Base-by-base conservation (phyloP, 2,113 vertebrate genomes). In the Nesogale talazaci region DNA sequence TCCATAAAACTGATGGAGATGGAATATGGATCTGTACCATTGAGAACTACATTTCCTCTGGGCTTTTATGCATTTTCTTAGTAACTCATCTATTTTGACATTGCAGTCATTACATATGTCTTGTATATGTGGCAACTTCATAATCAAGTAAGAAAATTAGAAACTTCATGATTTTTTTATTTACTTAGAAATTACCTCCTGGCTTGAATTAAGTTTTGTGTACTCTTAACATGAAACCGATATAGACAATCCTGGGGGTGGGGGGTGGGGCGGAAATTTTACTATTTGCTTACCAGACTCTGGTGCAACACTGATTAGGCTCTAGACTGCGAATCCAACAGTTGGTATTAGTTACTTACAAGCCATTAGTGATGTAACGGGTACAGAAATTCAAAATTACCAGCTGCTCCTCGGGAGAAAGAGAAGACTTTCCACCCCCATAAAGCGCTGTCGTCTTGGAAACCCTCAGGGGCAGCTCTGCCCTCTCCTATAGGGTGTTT, bases 1-100 rank as follows among this genome's bases (percentile, higher is more conserved):
- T 95, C 29, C 9, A 89, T 38, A 34, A 91, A 97, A 83, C 59
- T 46, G 9, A 23, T 93, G 65, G 85, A 95, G 91, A 79, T 79
- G 57, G 91, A 93, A 3, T 11, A 0, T 78, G 57, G 61, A 40
- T 59, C 29, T 42, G 90, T 31, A 89, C 34, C 69, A 89, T 87
- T 91, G 91, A 70, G 86, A 97, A 92, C 9, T 34, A 91, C 6
- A 88, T 22, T 46, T 74, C 2, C 12, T 90, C 17, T 78, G 29
- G 86, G 86, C 84, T 57, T 96, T 90, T 81, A 74, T 85, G 22
- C 12, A 85, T 69, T 19, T 22, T 76, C 27, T 86, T 81, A 83
- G 57, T 63, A 38, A 93, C 16, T 82, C 61, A 72, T 72, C 77
- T 93, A 76, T 57, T 75, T 3, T 79, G 67, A 3, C 4, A 34